Percentiles rank a stretch among this genome's conserved stretches.
These are phyloP conservation scores for Ciconia boyciana DNA, from an alignment of 2,113 vertebrate species.

Conservation along the genomic window DNA sequence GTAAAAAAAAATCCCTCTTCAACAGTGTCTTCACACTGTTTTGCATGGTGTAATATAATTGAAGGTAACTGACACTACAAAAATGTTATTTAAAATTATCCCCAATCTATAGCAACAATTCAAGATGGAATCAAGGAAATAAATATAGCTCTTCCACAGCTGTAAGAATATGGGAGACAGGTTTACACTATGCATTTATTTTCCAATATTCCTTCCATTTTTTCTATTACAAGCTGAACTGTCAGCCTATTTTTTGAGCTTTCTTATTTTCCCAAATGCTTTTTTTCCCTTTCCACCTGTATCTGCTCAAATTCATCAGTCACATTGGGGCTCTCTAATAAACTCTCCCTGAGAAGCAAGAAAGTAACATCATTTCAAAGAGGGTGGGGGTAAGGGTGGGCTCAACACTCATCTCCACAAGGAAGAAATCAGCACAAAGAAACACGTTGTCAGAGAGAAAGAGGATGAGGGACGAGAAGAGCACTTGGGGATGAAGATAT, in stretches of 20 bases:
- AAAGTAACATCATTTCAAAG: conserved; percentile 49
- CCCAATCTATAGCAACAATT: neutral
- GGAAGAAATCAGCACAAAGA: conserved; percentile 40
- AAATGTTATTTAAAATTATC: neutral
- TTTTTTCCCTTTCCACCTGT: neutral
- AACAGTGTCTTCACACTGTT: neutral
- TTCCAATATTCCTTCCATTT: neutral
- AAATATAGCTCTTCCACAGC: neutral
- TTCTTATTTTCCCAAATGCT: neutral
- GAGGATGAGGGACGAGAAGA: neutral
- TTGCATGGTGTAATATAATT: neutral
- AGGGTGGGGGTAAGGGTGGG: neutral
- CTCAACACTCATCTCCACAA: conserved; percentile 28
- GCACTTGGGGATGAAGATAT: neutral
- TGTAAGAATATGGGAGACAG: neutral
- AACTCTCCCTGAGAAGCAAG: conserved; percentile 35
- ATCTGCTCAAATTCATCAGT: conserved; percentile 54
- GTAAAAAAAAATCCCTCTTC: neutral
- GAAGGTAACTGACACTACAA: neutral
- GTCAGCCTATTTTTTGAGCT: conserved; percentile 22
- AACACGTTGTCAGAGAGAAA: neutral
- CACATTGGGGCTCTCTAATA: conserved; percentile 7
- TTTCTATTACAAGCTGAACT: conserved; percentile 9
- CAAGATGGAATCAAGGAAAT: conserved; percentile 4
- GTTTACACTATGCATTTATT: neutral